Percentiles rank a stretch among this genome's conserved stretches.
Conservation (phyloP, 2,113 vertebrate species). For the Cisticola juncidis region DNA sequence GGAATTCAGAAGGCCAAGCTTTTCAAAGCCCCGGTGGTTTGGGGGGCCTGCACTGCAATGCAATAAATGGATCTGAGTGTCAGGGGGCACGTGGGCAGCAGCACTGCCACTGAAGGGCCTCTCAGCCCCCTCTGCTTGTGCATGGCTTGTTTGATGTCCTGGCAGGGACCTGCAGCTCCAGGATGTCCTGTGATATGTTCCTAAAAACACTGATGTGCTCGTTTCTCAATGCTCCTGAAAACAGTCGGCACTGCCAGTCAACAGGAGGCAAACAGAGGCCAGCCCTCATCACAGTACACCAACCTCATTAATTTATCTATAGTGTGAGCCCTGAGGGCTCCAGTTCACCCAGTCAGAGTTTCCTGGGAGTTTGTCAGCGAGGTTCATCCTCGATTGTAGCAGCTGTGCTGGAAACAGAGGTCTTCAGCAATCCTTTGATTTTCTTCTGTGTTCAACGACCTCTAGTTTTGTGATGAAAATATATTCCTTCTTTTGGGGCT, state of each 20-base stretch:
- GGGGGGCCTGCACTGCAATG: rapidly evolving
- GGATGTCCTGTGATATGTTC: not conserved
- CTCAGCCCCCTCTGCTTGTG: not conserved
- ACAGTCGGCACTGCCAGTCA: not conserved
- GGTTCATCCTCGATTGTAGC: not conserved
- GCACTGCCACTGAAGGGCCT: not conserved
- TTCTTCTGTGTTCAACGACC: not conserved
- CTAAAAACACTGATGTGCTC: rapidly evolving
- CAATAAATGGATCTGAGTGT: not conserved
- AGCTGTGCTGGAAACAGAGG: not conserved
- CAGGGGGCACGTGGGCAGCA: not conserved
- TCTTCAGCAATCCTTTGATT: not conserved
- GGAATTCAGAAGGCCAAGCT: not conserved
- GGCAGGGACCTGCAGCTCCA: not conserved
- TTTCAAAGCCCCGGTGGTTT: not conserved
- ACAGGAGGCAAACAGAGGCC: not conserved
- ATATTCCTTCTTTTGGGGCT: not conserved
- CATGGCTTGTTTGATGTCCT: not conserved
- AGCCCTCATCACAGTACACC: not conserved
- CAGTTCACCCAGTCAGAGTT: not conserved
- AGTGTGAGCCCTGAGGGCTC: not conserved
- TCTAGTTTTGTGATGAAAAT: not conserved
- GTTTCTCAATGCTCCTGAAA: not conserved
- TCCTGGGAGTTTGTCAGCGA: not conserved
- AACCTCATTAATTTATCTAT: not conserved